Evolutionary conservation across 2,113 vertebrate species (phyloP), one percentile per base, ranked within the genome.

Genomic region (Heterochromis multidens): DNA sequence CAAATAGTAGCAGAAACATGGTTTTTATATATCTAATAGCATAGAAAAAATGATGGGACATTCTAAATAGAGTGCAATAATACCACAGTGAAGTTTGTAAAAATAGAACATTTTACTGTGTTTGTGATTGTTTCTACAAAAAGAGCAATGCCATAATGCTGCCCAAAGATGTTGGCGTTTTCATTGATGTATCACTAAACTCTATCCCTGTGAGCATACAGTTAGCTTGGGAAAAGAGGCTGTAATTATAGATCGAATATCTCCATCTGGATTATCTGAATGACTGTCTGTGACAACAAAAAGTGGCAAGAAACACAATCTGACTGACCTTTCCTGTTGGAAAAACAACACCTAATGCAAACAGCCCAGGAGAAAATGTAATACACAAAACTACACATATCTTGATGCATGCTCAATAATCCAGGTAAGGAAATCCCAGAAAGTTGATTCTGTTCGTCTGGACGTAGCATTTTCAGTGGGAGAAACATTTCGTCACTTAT

Each of bases 251-350:
- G 63, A 74, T 84, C 80, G 49, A 90, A 80, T 78, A 86, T 84
- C 88, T 65, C 88, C 83, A 85, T 84, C 33, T 81, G 77, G 78
- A 86, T 91, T 86, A 91, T 89, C 89, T 87, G 46, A 29, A 35
- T 29, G 52, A n/a, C 49, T 82, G 61, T 87, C 60, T 56, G 52
- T 56, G 58, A 79, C 49, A 88, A 94, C 89, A 94, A 93, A 93
- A 88, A 83, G 79, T 21, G 0, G 23, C 58, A 58, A 77, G 94
- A 91, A 95, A 95, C 67, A 77, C 52, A 89, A 94, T 92, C 92
- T 88, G 77, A 74, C 57, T 90, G 84, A 93, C 92, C 90, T 93
- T 91, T 87, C 54, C 37, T 16, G 40, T 57, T 37, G 79, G 78
- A 77, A 89, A 93, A 87, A 54, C 72, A 87, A 87, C 74, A 92